Evolutionary conservation across 2,888 invertebrate species (phyloP), one percentile per base, ranked within the genome.

Genomic region (Dinocampus coccinellae): DNA sequence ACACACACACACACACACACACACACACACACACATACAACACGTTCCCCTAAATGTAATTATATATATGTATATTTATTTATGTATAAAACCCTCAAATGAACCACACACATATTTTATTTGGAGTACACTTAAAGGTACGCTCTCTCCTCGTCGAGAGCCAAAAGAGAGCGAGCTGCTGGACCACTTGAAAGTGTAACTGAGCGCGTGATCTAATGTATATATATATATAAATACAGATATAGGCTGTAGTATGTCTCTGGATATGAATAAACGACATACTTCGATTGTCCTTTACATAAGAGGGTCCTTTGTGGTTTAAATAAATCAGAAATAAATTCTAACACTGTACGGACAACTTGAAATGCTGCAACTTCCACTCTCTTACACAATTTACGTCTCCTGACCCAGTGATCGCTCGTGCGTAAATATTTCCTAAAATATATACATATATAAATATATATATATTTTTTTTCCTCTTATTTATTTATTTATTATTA

Each of bases 321-420:
- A 81, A 80, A 81, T 82, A 83, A 85, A 85, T 85, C 82, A 76
- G 82, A 81, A 82, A 85, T 82, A 84, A 85, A 85, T 84, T 85
- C 77, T n/a, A 62, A 62, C n/a, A 42, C 42, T 36, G 24, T 36
- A 22, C 10, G 36, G 20, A n/a, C 29, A 29, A 4, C 29, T 4
- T 29, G 29, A 29, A 7, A 29, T 29, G 29, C 29, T 29, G 47
- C n/a, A 9, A 47, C n/a, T n/a, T n/a, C n/a, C n/a, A 16, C 47
- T n/a, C 24, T 26, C 10, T n/a, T 39, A 26, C 62, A 62, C 62
- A 22, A 22, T 36, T 24, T 13, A 62, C 39, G 13, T 16, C 24
- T 13, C 1, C 11, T 26, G 24, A 24, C n/a, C 75, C 33, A 70
- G 73, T 73, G n/a, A n/a, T 65, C 52, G 52, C 67, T 69, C 61